phyloP scores from a whole-genome alignment of 2,888 invertebrate genomes.

The Scrobipalpa atriplicella region DNA sequence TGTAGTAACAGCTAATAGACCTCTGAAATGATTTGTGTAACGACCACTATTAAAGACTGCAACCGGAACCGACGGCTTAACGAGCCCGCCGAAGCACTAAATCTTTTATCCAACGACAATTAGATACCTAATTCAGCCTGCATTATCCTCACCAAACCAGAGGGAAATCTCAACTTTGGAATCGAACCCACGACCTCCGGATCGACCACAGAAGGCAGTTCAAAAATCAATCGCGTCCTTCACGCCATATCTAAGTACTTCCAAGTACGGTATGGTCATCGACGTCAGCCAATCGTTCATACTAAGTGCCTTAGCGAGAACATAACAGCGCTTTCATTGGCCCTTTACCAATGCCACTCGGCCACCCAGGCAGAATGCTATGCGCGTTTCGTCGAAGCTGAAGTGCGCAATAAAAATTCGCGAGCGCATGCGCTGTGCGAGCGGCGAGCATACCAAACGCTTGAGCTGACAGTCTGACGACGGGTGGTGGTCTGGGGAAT shows the following conservation, averaged over 20 bases:
- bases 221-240: background rate
- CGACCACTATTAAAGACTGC: too few species aligned
- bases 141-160: too few species aligned
- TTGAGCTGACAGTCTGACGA: constrained; percentile 10
- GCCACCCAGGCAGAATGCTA: constrained; percentile 60
- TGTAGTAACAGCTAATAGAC: too few species aligned
- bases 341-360: constrained; percentile 33
- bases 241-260: background rate
- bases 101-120: too few species aligned
- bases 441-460: constrained; percentile 46
- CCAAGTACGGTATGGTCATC: background rate
- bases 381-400: constrained; percentile 61
- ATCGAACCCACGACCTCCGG: too few species aligned
- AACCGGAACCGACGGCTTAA: too few species aligned
- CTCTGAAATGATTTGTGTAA: too few species aligned
- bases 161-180: too few species aligned
- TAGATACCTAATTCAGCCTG: too few species aligned
- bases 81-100: too few species aligned
- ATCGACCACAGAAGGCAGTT: background rate
- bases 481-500: background rate
- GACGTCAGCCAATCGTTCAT: constrained; percentile 1
- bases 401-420: constrained; percentile 60
- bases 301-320: constrained; percentile 7
- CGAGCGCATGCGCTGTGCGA: constrained; percentile 43
- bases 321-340: constrained; percentile 15